Evolutionary conservation across 2,888 invertebrate species (phyloP), one percentile per base, ranked within the genome.

Genomic region (Cosmopolites sordidus): DNA sequence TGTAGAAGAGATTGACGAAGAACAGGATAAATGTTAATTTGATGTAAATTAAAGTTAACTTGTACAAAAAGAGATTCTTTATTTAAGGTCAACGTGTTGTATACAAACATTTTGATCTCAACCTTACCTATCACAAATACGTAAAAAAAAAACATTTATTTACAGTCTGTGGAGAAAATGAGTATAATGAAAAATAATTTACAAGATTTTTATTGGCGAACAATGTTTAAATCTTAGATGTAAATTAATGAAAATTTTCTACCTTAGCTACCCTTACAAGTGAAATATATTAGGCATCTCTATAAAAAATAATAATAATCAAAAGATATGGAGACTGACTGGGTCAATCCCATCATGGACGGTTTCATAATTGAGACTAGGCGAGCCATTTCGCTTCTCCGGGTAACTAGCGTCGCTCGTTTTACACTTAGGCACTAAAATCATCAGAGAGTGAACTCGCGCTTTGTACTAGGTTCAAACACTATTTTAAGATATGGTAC

Each of bases 1-100:
- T 43, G 51, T 66, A 22, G 59, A 63, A n/a, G 59, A 63, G 46
- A 63, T 64, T 17, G 54, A 60, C 41, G 59, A 64, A 37, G 58
- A 64, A 5, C 33, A 4, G 17, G 47, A 51, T 51, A 48, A 44
- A 50, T 58, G 37, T 44, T 17, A 43, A 17, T 4, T 16, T 16
- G 40, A 12, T n/a, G n/a, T n/a, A n/a, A n/a, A n/a, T n/a, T n/a
- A n/a, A n/a, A n/a, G 9, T 5, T 9, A 27, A 27, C 15, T 50
- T 51, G 41, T 52, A 18, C 46, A 52, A 54, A 54, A 45, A 44
- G 54, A 49, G 48, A 54, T 54, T 54, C 54, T 54, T 43, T 51
- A 51, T 51, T n/a, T 54, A 48, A 54, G 41, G 54, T 54, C 54
- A 54, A 54, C 54, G 45, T 54, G 44, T 46, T 51, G 45, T 46